Conservation (phyloP, 2,113 vertebrate genomes). For the Malurus alboscapulatus region DNA sequence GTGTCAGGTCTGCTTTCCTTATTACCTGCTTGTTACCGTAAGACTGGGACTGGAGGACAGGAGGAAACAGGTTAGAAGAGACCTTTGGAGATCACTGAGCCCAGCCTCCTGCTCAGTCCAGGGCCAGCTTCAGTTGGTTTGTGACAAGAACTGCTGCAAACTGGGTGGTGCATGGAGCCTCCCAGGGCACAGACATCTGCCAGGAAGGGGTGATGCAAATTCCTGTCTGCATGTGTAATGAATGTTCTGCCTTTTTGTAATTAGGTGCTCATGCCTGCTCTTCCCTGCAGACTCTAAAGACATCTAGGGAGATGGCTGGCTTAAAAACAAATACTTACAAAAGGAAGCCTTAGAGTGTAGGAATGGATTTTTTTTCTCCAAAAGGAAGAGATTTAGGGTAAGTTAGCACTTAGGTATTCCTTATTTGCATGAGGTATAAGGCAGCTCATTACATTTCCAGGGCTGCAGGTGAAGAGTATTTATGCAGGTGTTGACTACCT, state of each 20-base stretch:
- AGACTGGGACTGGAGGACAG: rapidly evolving
- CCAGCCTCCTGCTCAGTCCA: background rate
- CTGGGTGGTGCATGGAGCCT: background rate
- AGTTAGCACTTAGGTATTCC: background rate
- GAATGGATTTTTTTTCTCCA: background rate
- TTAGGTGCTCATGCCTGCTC: background rate
- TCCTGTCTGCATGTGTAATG: background rate
- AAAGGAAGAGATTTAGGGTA: background rate
- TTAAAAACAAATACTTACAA: background rate
- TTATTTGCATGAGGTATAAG: rapidly evolving
- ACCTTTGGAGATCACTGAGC: background rate
- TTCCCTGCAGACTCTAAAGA: background rate
- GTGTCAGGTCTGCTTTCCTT: background rate
- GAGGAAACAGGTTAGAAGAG: background rate
- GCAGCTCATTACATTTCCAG: background rate
- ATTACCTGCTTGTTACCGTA: background rate
- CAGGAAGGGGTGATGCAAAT: background rate
- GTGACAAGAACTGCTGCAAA: background rate
- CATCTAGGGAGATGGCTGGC: background rate
- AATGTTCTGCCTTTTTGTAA: background rate
- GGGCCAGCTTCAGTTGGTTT: background rate
- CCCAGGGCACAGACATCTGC: background rate
- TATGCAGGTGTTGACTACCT: background rate
- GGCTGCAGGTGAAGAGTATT: background rate
- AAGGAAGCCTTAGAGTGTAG: background rate